Conservation (phyloP, 2,113 vertebrate genomes). For the Anguilla japonica region DNA sequence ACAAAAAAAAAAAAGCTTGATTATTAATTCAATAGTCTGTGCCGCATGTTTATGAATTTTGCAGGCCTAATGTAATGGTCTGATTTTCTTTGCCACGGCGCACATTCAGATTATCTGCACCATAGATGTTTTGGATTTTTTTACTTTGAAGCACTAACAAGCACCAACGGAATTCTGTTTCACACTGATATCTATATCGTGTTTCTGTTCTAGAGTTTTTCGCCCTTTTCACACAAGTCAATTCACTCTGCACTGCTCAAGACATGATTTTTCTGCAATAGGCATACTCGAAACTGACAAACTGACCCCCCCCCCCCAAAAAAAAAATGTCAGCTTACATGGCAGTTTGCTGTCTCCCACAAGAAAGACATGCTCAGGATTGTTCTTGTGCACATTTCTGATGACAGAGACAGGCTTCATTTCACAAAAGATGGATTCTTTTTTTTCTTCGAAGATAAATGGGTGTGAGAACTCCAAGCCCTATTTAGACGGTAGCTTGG, state of each 20-base stretch:
- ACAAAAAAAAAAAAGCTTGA: neutral
- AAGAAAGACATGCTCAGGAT: neutral
- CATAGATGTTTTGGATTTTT: neutral
- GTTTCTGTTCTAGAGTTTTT: neutral
- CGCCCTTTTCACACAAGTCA: neutral
- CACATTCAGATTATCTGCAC: neutral
- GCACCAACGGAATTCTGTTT: neutral
- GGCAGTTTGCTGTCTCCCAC: neutral
- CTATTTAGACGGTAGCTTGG: neutral
- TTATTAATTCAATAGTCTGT: neutral
- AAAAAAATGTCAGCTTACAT: neutral
- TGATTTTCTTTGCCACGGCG: neutral
- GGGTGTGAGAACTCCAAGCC: neutral
- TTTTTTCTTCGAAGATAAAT: neutral
- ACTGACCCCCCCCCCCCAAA: neutral
- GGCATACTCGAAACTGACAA: neutral
- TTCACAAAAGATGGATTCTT: neutral
- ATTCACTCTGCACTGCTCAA: neutral
- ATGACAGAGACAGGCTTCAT: neutral
- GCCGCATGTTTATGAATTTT: slow-evolving; percentile 2
- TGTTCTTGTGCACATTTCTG: neutral
- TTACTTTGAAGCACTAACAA: neutral
- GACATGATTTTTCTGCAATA: neutral
- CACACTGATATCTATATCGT: neutral
- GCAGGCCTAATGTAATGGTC: neutral